These are phyloP conservation scores for Dermochelys coriacea DNA, from an alignment of 2,797 vertebrate genomes.

Conservation along the genomic window DNA sequence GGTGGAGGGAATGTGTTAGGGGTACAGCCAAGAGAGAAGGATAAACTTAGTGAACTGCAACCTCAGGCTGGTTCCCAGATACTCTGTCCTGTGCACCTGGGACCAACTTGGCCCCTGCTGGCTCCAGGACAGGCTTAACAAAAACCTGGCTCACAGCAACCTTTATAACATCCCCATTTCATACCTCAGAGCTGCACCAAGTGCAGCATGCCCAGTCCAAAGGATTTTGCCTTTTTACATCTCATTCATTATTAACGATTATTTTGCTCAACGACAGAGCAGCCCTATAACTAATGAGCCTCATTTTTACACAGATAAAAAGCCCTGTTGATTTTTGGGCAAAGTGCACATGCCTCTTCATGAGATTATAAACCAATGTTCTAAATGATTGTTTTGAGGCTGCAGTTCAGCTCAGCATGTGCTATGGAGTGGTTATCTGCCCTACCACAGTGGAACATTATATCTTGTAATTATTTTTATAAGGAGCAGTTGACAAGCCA, in stretches of 20 bases:
- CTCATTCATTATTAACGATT: neutral
- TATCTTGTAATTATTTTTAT: slow-evolving; percentile 16
- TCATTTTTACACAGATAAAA: neutral
- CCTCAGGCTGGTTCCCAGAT: neutral
- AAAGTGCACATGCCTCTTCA: neutral
- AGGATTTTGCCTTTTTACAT: neutral
- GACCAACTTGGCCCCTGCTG: neutral
- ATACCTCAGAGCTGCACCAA: neutral
- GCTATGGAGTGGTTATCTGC: neutral
- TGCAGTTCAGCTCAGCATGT: slow-evolving; percentile 20
- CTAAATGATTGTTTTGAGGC: neutral
- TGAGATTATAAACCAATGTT: neutral
- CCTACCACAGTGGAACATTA: neutral
- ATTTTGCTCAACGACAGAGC: neutral
- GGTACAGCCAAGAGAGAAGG: neutral
- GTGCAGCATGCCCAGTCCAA: neutral
- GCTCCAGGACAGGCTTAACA: neutral
- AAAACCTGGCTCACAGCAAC: neutral
- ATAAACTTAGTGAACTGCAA: neutral
- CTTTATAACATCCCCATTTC: neutral
- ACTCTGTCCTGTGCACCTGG: neutral
- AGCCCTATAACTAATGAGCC: neutral
- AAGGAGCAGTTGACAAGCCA: neutral
- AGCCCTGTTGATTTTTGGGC: neutral
- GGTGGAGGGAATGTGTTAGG: neutral